Base-by-base conservation (phyloP, 2,888 invertebrate genomes). In the Ariolimax columbianus region DNA sequence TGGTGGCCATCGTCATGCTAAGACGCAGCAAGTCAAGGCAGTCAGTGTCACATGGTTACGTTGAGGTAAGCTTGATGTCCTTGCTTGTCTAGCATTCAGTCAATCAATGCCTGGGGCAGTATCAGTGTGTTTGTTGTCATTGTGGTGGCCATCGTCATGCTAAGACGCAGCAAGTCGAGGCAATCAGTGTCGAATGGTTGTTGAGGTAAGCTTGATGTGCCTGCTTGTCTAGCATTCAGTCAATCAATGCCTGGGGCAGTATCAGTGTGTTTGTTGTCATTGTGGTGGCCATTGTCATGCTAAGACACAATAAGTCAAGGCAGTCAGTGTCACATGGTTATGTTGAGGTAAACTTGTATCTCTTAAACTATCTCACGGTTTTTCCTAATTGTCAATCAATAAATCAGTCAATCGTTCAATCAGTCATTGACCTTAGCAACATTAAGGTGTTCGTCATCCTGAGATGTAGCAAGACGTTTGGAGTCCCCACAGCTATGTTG, bases 271-370 rank as follows among this genome's bases (percentile, higher is more conserved):
- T 92, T 83, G 89, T 93, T 66, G 91, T 93, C 83, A 91, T 94
- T 80, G 91, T 93, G 66, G 92, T 93, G 68, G 91, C 93, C 77
- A 89, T 91, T 19, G 90, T 93, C 88, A 88, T 93, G 81, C 89
- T 92, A 79, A 91, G 92, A 30, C 89, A 91, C 55, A 96, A 97
- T 93, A 96, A 96, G 91, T 96, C 97, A 91, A 96, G 97, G 93
- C 97, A 97, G 91, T 98, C 98, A 87, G 97, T 97, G 91, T 97
- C 97, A 91, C 96, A 98, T 95, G 98, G 98, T 89, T 98, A 98
- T 95, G 97, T 98, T 89, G 98, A 98, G 95, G 87, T 85, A 26
- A 66, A 75, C 36, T 51, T 33, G 36, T 7, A 9, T 9, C n/a
- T n/a, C n/a, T n/a, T n/a, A n/a, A n/a, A n/a, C n/a, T n/a, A n/a